phyloP scores from a whole-genome alignment of 1,140 invertebrate species.

The Brachionus sp. region DNA sequence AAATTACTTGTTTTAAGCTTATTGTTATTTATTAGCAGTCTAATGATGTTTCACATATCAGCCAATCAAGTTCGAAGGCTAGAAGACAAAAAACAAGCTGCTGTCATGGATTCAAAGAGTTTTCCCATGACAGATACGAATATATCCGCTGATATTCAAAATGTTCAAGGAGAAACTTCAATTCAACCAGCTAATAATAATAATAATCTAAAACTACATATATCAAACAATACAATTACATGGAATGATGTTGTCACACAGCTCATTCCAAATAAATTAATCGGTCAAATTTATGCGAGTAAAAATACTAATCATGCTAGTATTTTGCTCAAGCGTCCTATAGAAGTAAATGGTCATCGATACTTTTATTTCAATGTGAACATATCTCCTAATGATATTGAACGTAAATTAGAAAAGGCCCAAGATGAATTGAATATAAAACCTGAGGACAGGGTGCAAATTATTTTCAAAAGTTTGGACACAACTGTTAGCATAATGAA shows the following conservation, averaged over 20 bases:
- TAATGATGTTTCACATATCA: constrained; percentile 12
- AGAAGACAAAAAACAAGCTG: background rate
- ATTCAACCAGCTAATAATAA: background rate
- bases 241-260: constrained; percentile 40
- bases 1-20: constrained; percentile 3
- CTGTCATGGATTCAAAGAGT: background rate
- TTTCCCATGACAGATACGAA: background rate
- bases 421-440: constrained; percentile 72
- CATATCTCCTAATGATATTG: constrained; percentile 66
- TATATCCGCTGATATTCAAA: background rate
- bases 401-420: constrained; percentile 77
- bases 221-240: constrained; percentile 2
- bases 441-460: constrained; percentile 68
- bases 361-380: constrained; percentile 40
- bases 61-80: background rate
- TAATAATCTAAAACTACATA: constrained; percentile 26
- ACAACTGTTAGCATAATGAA: background rate
- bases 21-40: background rate
- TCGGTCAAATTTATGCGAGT: background rate
- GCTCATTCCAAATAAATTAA: constrained; percentile 14
- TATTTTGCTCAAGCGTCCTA: background rate
- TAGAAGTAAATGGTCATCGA: constrained; percentile 19
- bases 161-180: background rate
- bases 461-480: constrained; percentile 63
- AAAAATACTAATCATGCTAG: background rate